Evolutionary conservation across 2,113 vertebrate species (phyloP), one percentile per base, ranked within the genome.

Genomic region (Cebidichthys violaceus): DNA sequence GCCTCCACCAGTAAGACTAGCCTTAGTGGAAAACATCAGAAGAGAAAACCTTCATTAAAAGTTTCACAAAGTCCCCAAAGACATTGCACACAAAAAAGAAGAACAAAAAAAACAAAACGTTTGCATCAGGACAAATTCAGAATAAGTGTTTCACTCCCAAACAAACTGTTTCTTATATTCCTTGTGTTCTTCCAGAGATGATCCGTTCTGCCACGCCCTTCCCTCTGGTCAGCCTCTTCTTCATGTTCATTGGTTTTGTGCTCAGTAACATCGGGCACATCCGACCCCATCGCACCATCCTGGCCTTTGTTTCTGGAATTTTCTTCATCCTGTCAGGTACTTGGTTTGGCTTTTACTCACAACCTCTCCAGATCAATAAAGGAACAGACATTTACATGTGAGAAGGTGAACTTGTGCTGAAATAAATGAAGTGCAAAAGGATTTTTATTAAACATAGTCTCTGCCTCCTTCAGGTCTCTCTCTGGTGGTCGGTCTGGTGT

Each of bases 201-300:
- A 99, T 99, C 47, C 97, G 98, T 22, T 99, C 98, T 0, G 96
- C 98, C 81, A 99, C 98, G 0, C 98, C 98, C 0, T 99, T 99
- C 93, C 98, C 98, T 0, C 94, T 99, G 90, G 98, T 99, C 93
- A 99, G 98, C 90, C 97, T 99, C 77, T 97, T 99, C 94, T 98
- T 99, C 94, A 99, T 99, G 98, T 99, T 99, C 94, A 97, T 99
- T 0, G 98, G 97, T 37, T 99, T 99, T 83, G 97, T 99, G 61
- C 95, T 99, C 79, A 99, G 96, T 91, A 99, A 99, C 94, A 96
- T 99, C 0, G 98, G 98, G 3, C 98, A 99, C 88, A 95, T 98
- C 80, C 96, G 97, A 27, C 98, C 98, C 0, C 98, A 99, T 91
- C 94, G 95, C 91, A 99, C 98, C 60, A 98, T 99, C 88, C 94